phyloP scores from a whole-genome alignment of 2,797 vertebrate species.

The Lycodopsis pacificus region DNA sequence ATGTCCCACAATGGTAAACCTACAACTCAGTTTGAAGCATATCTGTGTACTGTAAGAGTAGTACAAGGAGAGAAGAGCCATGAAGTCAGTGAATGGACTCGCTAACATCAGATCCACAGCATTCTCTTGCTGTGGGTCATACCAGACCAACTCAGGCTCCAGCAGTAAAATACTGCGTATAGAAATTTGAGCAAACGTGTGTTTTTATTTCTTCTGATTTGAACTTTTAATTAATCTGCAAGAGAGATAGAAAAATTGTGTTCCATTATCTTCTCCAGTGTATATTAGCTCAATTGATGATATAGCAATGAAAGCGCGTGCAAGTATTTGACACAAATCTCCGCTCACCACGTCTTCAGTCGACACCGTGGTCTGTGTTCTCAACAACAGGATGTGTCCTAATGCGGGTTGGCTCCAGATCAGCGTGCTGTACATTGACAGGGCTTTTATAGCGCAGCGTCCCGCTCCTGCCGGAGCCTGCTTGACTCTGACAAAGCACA shows the following conservation, averaged over 20 bases:
- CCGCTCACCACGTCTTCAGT: slow-evolving; percentile 1
- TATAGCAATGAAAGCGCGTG: background rate
- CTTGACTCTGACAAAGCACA: slow-evolving; percentile 57
- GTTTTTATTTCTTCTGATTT: background rate
- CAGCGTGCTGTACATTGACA: slow-evolving; percentile 46
- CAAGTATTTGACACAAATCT: slow-evolving; percentile 1
- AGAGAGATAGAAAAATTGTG: background rate
- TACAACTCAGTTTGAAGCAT: background rate
- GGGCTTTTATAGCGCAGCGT: slow-evolving; percentile 47
- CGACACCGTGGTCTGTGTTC: slow-evolving; percentile 10
- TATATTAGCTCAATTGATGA: background rate
- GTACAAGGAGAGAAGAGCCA: background rate
- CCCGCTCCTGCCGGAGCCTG: slow-evolving; percentile 35
- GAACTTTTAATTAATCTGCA: background rate
- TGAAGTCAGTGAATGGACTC: background rate
- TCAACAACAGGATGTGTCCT: slow-evolving; percentile 34
- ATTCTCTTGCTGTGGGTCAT: background rate
- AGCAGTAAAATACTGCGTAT: background rate
- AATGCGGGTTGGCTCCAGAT: slow-evolving; percentile 39
- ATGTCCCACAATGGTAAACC: slow-evolving; percentile 96
- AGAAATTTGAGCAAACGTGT: background rate
- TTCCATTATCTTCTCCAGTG: background rate
- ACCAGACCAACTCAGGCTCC: background rate
- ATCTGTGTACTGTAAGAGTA: background rate
- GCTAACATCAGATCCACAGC: background rate